These are phyloP conservation scores for Deroplatys truncata DNA, from an alignment of 2,888 invertebrate genomes.

Conservation along the genomic window DNA sequence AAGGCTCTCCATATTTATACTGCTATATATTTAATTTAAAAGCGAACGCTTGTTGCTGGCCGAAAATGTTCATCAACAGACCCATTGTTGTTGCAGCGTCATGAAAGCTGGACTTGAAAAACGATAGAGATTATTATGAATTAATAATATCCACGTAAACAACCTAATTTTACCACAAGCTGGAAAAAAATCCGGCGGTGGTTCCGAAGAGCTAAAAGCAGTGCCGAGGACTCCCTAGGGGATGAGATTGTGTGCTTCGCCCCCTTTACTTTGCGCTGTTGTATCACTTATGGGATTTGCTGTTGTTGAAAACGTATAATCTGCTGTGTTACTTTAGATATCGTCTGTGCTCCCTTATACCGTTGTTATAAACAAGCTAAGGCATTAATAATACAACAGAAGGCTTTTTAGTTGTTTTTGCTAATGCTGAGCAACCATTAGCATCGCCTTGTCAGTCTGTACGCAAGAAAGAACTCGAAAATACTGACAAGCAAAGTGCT, in stretches of 20 bases:
- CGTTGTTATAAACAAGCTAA: too few relatives aligned
- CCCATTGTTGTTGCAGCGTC: not conserved
- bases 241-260: not conserved
- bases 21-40: not conserved
- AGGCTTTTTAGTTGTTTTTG: too few relatives aligned
- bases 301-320: too few relatives aligned
- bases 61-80: not conserved
- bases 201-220: not conserved
- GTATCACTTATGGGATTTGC: too few relatives aligned
- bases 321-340: too few relatives aligned
- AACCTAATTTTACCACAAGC: not conserved
- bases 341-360: too few relatives aligned
- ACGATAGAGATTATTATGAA: not conserved
- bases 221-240: not conserved
- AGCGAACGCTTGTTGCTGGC: not conserved
- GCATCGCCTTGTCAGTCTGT: too few relatives aligned
- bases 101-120: not conserved
- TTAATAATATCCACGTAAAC: not conserved
- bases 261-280: not conserved
- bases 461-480: too few relatives aligned
- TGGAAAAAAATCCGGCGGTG: not conserved
- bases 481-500: too few relatives aligned
- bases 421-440: too few relatives aligned
- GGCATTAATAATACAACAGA: too few relatives aligned
- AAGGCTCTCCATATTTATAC: not conserved